Percentiles rank a stretch among this genome's conserved stretches.
Conservation (phyloP, 2,888 invertebrate species). For the Ligdia adustata region DNA sequence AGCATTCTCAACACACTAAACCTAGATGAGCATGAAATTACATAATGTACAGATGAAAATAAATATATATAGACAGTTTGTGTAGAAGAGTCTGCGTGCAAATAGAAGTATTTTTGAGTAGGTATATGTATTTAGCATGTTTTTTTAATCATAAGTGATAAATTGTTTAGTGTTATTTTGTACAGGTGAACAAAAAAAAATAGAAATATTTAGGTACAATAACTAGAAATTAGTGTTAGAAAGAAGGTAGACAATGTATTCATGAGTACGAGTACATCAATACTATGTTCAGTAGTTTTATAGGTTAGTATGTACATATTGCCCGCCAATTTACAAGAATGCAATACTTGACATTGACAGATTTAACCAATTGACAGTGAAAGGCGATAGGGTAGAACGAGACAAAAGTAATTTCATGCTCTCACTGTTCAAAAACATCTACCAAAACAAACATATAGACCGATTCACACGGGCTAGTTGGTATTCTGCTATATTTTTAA, state of each 20-base stretch:
- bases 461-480: conserved; percentile 81
- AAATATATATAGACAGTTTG: conserved; percentile 19
- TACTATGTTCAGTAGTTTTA: no score
- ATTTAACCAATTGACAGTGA: conserved; percentile 32
- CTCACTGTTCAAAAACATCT: conserved; percentile 61
- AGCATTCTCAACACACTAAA: conserved; percentile 82
- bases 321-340: conserved; percentile 9
- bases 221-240: background rate
- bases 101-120: conserved; percentile 22
- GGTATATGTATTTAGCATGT: background rate
- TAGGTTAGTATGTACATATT: conserved; percentile 1
- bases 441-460: conserved; percentile 62
- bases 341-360: conserved; percentile 4
- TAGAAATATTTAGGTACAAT: background rate
- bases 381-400: conserved; percentile 40
- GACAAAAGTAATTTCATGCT: conserved; percentile 77
- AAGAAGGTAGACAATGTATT: no score
- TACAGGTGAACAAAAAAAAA: background rate
- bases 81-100: conserved; percentile 36
- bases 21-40: conserved; percentile 80
- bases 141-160: no score
- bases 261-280: no score
- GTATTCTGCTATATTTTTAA: conserved; percentile 44
- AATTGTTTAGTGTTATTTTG: no score
- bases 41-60: conserved; percentile 52